phyloP scores from a whole-genome alignment of 1,140 invertebrate genomes.

The Leucophenga varia region DNA sequence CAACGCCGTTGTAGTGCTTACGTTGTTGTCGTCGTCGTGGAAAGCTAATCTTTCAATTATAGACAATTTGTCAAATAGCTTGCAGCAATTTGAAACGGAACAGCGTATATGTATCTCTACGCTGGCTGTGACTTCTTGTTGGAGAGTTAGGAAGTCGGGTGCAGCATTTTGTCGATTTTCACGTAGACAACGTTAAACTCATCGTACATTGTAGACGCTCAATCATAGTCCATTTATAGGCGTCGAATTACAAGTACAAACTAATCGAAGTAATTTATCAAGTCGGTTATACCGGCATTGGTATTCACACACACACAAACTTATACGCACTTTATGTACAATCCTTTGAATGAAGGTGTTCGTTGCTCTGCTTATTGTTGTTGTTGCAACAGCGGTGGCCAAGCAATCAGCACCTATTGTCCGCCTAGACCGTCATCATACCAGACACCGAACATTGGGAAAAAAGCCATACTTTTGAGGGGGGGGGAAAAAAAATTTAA shows the following conservation, averaged over 20 bases:
- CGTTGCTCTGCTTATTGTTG: conserved; percentile 11
- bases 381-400: conserved; percentile 13
- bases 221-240: conserved; percentile 56
- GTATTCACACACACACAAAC: too few species aligned
- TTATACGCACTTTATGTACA: too few species aligned
- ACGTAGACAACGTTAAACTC: conserved; percentile 29
- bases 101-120: conserved; percentile 1
- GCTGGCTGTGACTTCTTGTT: neutral
- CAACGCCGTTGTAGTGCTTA: too few species aligned
- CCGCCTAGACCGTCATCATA: too few species aligned
- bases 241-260: conserved; percentile 56
- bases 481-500: too few species aligned
- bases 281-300: conserved; percentile 28
- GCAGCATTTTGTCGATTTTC: conserved; percentile 16
- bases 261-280: conserved; percentile 57
- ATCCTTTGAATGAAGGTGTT: neutral
- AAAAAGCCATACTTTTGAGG: too few species aligned
- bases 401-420: conserved; percentile 56
- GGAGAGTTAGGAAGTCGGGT: conserved; percentile 2
- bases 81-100: conserved; percentile 27
- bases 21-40: conserved; percentile 34
- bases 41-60: conserved; percentile 57
- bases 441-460: too few species aligned
- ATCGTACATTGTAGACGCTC: conserved; percentile 51
- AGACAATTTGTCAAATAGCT: conserved; percentile 56